Conservation (phyloP, 2,888 invertebrate species). For the Oeneis ivallda region DNA sequence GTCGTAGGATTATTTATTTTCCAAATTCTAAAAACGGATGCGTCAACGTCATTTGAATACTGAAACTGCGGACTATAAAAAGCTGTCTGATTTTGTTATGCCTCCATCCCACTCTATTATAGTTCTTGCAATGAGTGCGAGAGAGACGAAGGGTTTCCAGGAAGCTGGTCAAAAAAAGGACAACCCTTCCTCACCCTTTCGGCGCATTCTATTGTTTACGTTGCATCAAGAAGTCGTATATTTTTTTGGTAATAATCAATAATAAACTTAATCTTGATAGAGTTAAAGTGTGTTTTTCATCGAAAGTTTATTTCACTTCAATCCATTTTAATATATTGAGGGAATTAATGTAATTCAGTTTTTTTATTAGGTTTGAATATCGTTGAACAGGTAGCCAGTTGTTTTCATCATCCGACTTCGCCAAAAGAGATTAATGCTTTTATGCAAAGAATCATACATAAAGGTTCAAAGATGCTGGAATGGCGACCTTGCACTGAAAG, state of each 20-base stretch:
- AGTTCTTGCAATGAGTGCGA: constrained; percentile 46
- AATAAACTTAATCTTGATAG: constrained; percentile 46
- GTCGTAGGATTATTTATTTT: constrained; percentile 53
- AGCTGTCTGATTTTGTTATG: constrained; percentile 40
- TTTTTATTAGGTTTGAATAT: constrained; percentile 49
- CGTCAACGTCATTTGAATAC: constrained; percentile 76
- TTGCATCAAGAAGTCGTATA: constrained; percentile 57
- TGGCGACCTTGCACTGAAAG: too few species aligned
- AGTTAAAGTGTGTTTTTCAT: constrained; percentile 49
- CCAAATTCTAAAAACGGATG: constrained; percentile 77
- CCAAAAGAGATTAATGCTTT: background rate
- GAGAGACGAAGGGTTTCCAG: constrained; percentile 63
- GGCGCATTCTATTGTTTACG: constrained; percentile 71
- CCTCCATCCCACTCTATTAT: constrained; percentile 50
- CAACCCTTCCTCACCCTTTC: constrained; percentile 79
- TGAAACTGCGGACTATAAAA: constrained; percentile 70
- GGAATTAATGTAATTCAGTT: constrained; percentile 64
- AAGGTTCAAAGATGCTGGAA: too few species aligned
- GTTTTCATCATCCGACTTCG: constrained; percentile 20
- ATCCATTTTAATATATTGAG: constrained; percentile 21
- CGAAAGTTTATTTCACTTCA: constrained; percentile 28
- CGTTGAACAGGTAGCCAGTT: constrained; percentile 69
- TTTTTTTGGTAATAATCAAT: constrained; percentile 37
- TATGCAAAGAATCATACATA: too few species aligned
- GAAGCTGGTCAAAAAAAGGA: constrained; percentile 77